Evolutionary conservation across 2,113 vertebrate species (phyloP), one percentile per base, ranked within the genome.

Genomic region (Leucoraja erinaceus): DNA sequence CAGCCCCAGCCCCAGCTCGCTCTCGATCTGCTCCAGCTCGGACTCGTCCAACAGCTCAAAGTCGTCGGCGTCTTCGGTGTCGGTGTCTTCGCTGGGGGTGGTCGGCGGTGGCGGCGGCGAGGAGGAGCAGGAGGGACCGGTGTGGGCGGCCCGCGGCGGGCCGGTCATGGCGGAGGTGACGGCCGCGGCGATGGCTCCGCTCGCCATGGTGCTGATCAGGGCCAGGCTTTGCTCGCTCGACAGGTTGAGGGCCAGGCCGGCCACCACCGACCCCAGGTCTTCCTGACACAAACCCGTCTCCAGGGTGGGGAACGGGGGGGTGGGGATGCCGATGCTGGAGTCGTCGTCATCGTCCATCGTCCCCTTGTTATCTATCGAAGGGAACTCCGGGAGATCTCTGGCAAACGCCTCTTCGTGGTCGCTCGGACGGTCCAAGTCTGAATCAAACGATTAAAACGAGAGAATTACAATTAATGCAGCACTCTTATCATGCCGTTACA

Each of bases 1-100:
- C 90, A 98, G 96, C 93, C 97, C 95, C 90, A 98, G 96, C 93
- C 97, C 97, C 94, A 98, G 84, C 94, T 99, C 98, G n/a, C 96
- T 97, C 94, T 98, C 98, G 94, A 99, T 97, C 86, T 98, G 98
- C 95, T 99, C 98, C 93, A 99, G 97, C 97, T 99, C 99, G 2
- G 98, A 98, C 95, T 99, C 98, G 95, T 99, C 98, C 94, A 99
- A 97, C 94, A 99, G 97, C 97, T 99, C 99, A 95, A 99, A 99
- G 96, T 99, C 99, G 94, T 99, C 97, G 0, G 93, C 98, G 93
- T 98, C 97, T 68, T 99, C 99, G 4, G 97, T 97, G 95, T 99
- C 99, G 76, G 98, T 98, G 93, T 99, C 98, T 93, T 98, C 97
- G 0, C 93, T 96, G 18, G 94, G 88, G 74, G 95, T 95, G 94